Conservation (phyloP, 2,113 vertebrate genomes). For the Sciurus niger region DNA sequence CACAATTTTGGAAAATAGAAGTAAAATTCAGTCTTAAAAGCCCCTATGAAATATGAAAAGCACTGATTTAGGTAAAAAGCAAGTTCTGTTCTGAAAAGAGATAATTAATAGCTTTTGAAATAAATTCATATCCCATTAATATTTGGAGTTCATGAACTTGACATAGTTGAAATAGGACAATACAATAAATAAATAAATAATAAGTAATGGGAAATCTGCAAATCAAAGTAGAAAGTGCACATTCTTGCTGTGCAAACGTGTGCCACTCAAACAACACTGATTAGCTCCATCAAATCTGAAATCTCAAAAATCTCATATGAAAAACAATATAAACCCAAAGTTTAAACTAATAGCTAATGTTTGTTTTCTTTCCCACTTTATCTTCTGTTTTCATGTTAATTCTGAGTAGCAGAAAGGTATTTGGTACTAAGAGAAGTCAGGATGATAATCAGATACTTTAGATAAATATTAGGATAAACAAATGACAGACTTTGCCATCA, state of each 20-base stretch:
- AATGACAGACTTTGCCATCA: background rate
- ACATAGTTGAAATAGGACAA: background rate
- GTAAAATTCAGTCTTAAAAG: background rate
- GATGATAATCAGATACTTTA: background rate
- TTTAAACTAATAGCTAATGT: constrained; percentile 3
- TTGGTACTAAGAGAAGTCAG: too few species aligned
- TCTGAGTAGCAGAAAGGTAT: too few species aligned
- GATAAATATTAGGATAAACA: background rate
- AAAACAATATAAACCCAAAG: background rate
- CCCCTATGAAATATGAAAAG: background rate
- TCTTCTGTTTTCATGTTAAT: constrained; percentile 26
- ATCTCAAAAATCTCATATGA: constrained; percentile 42
- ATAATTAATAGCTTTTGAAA: constrained; percentile 16
- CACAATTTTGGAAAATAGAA: constrained; percentile 25
- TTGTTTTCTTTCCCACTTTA: background rate
- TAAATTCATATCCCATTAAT: background rate
- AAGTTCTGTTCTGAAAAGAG: background rate
- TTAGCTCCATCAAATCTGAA: constrained; percentile 2
- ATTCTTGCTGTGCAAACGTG: background rate
- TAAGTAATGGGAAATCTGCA: background rate
- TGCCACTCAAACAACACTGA: background rate
- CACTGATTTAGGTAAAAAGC: background rate
- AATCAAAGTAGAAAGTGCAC: background rate
- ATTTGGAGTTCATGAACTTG: background rate
- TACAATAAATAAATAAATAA: constrained; percentile 21